Conservation (phyloP, 2,113 vertebrate genomes). For the Rhea pennata region DNA sequence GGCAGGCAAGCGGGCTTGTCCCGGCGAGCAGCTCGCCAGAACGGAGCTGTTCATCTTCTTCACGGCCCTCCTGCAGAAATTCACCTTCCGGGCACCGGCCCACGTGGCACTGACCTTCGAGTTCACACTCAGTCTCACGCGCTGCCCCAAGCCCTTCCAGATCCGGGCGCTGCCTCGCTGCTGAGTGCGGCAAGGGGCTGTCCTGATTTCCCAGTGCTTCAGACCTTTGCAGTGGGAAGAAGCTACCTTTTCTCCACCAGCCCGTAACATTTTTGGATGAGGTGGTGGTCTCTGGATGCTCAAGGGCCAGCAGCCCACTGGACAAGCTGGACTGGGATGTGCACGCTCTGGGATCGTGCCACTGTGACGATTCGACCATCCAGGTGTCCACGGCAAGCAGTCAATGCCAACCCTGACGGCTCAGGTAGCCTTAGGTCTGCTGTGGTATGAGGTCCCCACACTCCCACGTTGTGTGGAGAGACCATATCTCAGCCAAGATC, state of each 20-base stretch:
- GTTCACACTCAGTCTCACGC: conserved; percentile 75
- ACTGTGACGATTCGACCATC: not conserved
- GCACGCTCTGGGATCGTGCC: not conserved
- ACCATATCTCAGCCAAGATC: not conserved
- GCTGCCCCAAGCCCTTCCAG: conserved; percentile 77
- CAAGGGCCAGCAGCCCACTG: not conserved
- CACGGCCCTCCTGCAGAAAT: conserved; percentile 77
- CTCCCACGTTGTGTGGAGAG: not conserved
- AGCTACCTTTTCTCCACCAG: not conserved
- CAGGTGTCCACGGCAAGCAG: not conserved
- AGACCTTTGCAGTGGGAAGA: fast-evolving
- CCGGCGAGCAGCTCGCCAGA: conserved; percentile 80
- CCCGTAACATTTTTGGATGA: fast-evolving
- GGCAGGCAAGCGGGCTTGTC: conserved; percentile 81
- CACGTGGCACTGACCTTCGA: conserved; percentile 54
- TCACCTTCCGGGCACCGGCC: conserved; percentile 64
- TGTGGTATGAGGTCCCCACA: not conserved
- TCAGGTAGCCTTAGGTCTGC: fast-evolving
- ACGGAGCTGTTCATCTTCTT: conserved; percentile 86
- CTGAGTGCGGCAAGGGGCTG: not conserved
- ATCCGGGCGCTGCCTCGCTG: conserved; percentile 53
- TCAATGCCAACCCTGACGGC: not conserved
- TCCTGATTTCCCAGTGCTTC: fast-evolving
- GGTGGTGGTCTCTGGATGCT: not conserved
- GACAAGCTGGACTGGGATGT: too few species aligned